Base-by-base conservation (phyloP, 2,113 vertebrate genomes). In the Erinaceus europaeus region DNA sequence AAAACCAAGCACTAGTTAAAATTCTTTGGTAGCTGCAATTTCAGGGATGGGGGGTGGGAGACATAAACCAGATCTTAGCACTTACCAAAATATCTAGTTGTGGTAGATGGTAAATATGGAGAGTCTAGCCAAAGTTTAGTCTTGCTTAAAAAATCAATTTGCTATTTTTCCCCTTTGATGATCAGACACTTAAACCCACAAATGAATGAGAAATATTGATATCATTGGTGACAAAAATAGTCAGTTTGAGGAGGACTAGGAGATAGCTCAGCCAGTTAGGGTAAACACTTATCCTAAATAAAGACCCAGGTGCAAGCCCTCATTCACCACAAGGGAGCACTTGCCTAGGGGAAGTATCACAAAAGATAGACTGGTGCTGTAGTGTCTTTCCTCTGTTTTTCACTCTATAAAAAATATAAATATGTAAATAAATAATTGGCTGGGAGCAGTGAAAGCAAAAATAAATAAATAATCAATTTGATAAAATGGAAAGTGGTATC, bases 31-130 rank as follows among this genome's bases (percentile, higher is more conserved):
- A 34, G 42, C 40, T 89, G 44, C 40, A 20, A 68, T 44, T 72
- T 91, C 84, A 9, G 17, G 86, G 67, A 71, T 92, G 64, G 87
- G 81, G 68, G 93, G 90, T 55, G 87, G 81, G 68, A 94, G 90
- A 62, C 46, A 11, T 11, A 84, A 80, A 90, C 68, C 53, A 62
- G 25, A 67, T 3, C 84, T 44, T 9, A 68, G 62, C 5, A 40
- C 6, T 32, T 71, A 92, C 38, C 21, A 53, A 65, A 84, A 77
- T 7, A 79, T 77, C 55, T 83, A 15, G 36, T 71, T 80, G 73
- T 17, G 52, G 52, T 7, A 55, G 14, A 21, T 55, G 18, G 52
- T 55, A 55, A 55, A 55, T 52, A 68, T 7, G 20, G 42, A 72
- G 1, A 67, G 40, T 23, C 38, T 53, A 29, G 44, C 27, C 55